phyloP scores from a whole-genome alignment of 2,797 vertebrate genomes.

The Melanotaenia pygmaea region DNA sequence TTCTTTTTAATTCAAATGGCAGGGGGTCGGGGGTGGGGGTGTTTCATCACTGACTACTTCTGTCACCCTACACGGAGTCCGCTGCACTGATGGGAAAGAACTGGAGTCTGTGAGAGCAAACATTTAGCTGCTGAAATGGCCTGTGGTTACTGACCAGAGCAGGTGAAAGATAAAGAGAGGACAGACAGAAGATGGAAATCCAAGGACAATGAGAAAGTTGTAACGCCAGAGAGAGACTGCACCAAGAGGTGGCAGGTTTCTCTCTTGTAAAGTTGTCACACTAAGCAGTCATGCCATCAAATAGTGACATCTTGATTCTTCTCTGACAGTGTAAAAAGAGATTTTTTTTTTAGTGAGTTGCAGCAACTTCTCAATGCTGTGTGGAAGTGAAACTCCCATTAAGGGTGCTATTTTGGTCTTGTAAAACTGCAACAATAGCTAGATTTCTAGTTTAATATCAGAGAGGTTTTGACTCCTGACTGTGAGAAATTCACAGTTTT shows the following conservation, averaged over 20 bases:
- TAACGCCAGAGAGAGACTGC: slow-evolving; percentile 31
- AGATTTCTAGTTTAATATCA: slow-evolving; percentile 32
- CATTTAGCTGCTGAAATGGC: slow-evolving; percentile 16
- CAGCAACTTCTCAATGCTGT: slow-evolving; percentile 44
- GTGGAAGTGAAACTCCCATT: slow-evolving; percentile 20
- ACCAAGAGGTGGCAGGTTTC: slow-evolving; percentile 50
- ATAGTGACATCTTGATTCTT: slow-evolving; percentile 37
- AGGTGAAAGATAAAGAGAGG: slow-evolving; percentile 9
- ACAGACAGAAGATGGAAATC: slow-evolving; percentile 7
- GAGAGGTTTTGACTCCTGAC: slow-evolving; percentile 24
- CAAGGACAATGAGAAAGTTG: slow-evolving; percentile 26
- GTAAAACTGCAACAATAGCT: slow-evolving; percentile 6
- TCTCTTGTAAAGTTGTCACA: slow-evolving; percentile 51
- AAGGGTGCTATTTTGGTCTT: slow-evolving; percentile 30
- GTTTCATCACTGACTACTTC: slow-evolving; percentile 9
- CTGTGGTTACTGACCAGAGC: slow-evolving; percentile 36
- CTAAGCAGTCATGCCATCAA: slow-evolving; percentile 48
- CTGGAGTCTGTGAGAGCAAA: not conserved
- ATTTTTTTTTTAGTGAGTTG: slow-evolving; percentile 55
- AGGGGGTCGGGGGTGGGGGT: not conserved
- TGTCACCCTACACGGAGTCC: slow-evolving; percentile 16
- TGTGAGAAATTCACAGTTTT: slow-evolving; percentile 17
- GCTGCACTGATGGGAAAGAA: slow-evolving; percentile 28
- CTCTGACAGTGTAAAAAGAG: slow-evolving; percentile 59
- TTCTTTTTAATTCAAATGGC: not conserved